Evolutionary conservation across 2,888 invertebrate genomes (phyloP).

Genomic region (Glyphotaelius pellucidus): DNA sequence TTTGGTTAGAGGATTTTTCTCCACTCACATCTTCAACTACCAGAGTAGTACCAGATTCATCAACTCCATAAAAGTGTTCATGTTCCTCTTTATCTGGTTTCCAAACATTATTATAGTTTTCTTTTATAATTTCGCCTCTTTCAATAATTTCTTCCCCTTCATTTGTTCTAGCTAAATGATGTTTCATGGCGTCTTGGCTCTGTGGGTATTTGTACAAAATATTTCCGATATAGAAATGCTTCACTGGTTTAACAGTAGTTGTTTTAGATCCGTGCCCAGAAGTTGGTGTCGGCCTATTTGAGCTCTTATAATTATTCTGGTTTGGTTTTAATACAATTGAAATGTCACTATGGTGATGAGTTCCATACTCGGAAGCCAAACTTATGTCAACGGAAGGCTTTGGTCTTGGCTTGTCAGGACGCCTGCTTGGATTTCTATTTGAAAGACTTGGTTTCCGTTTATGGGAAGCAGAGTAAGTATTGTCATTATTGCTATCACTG

Average conservation of each 20-base stretch:
- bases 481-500: constrained; percentile 39
- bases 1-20: constrained; percentile 22
- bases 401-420: constrained; percentile 43
- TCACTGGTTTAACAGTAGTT: constrained; percentile 67
- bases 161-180: constrained; percentile 42
- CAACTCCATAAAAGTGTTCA: constrained; percentile 58
- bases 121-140: constrained; percentile 67
- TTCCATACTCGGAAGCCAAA: constrained; percentile 62
- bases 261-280: constrained; percentile 71
- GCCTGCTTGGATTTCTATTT: constrained; percentile 35
- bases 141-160: constrained; percentile 27
- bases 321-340: constrained; percentile 63
- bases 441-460: constrained; percentile 41
- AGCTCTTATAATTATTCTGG: constrained; percentile 55
- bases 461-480: constrained; percentile 51
- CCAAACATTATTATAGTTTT: constrained; percentile 69
- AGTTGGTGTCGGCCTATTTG: constrained; percentile 44
- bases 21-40: constrained; percentile 2
- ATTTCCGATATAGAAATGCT: constrained; percentile 75
- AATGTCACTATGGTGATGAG: constrained; percentile 58
- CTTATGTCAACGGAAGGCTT: constrained; percentile 61
- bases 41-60: constrained; percentile 20
- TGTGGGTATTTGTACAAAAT: constrained; percentile 72
- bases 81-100: constrained; percentile 67
- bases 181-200: constrained; percentile 37